A percentile compares a stretch with the other conserved stretches of the same genome.
Evolutionary conservation across 1,140 invertebrate genomes (phyloP).

Genomic region (Anoplophora glabripennis): DNA sequence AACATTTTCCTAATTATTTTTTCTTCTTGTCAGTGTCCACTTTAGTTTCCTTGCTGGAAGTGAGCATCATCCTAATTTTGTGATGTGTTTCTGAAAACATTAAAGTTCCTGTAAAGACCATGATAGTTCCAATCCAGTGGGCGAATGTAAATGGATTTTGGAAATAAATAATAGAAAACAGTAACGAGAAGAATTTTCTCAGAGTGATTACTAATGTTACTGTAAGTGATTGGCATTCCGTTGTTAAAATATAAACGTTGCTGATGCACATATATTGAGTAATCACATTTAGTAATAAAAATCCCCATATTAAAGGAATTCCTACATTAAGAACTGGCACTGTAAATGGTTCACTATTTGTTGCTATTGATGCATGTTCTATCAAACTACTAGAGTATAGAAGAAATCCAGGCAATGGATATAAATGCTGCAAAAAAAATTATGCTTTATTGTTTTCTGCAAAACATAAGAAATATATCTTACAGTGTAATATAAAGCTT

Average conservation of each 20-base stretch:
- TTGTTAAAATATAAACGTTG: slow-evolving; percentile 90
- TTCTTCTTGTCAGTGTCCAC: too few relatives aligned
- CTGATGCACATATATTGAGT: slow-evolving; percentile 96
- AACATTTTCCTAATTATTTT: too few relatives aligned
- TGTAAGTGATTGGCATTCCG: slow-evolving; percentile 89
- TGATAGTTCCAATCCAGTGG: slow-evolving; percentile 89
- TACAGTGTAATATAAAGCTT: slow-evolving; percentile 91
- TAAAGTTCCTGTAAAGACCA: slow-evolving; percentile 91
- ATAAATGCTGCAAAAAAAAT: slow-evolving; percentile 64
- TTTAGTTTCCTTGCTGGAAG: not conserved
- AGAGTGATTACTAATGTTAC: slow-evolving; percentile 95
- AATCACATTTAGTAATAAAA: slow-evolving; percentile 80
- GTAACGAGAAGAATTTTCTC: slow-evolving; percentile 90
- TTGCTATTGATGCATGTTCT: slow-evolving; percentile 64
- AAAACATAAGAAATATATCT: slow-evolving; percentile 20
- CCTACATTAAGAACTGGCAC: slow-evolving; percentile 52
- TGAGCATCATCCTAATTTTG: slow-evolving; percentile 5
- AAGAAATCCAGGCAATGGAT: slow-evolving; percentile 84
- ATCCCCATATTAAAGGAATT: slow-evolving; percentile 75
- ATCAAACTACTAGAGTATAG: slow-evolving; percentile 72
- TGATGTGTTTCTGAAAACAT: slow-evolving; percentile 79
- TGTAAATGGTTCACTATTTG: slow-evolving; percentile 55
- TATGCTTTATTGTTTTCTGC: slow-evolving; percentile 1
- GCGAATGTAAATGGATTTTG: slow-evolving; percentile 87
- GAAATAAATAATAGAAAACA: slow-evolving; percentile 96